Evolutionary conservation across 2,113 vertebrate genomes (phyloP), one percentile per base, ranked within the genome.

Genomic region (Charadrius vociferus): DNA sequence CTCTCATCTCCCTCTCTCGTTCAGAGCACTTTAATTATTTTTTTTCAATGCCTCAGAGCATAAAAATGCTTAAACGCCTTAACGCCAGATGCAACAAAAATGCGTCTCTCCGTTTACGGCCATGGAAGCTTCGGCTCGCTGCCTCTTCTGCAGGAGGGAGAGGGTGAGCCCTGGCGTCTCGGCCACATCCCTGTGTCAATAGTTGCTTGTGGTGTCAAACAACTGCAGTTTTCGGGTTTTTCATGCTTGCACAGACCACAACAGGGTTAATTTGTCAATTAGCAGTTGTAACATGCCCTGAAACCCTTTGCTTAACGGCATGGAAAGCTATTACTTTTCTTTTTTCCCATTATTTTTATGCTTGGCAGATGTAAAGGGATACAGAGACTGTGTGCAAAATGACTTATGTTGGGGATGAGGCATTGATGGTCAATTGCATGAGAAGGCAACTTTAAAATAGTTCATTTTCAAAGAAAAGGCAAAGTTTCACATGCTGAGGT

Each of bases 281-380:
- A 50, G 34, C 23, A 27, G 29, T 13, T 59, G 29, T 36, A 66
- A 49, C 7, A 1, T 16, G 30, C 49, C 36, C 65, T 5, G 0
- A 23, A 56, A 27, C 39, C 53, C 21, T 41, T 52, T 18, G 26
- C 43, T 34, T 30, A 19, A 36, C 37, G n/a, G 61, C 61, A 43
- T 43, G 3, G 3, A 18, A 30, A 50, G 4, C 32, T 5, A 1
- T 10, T 56, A 5, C 49, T 47, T 11, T 22, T 41, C 17, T 27
- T 67, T 34, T 22, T 9, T 0, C 32, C 30, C 13, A 0, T 6
- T 50, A 5, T 34, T 36, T 39, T 55, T 21, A n/a, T 12, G 27
- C 20, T 26, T 67, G 70, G 53, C 49, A 70, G 41, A 56, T 1
- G 71, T 4, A 27, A 50, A 36, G 10, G 14, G 19, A 23, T 34